phyloP scores from a whole-genome alignment of 2,797 vertebrate species.

The Sarcophilus harrisii region DNA sequence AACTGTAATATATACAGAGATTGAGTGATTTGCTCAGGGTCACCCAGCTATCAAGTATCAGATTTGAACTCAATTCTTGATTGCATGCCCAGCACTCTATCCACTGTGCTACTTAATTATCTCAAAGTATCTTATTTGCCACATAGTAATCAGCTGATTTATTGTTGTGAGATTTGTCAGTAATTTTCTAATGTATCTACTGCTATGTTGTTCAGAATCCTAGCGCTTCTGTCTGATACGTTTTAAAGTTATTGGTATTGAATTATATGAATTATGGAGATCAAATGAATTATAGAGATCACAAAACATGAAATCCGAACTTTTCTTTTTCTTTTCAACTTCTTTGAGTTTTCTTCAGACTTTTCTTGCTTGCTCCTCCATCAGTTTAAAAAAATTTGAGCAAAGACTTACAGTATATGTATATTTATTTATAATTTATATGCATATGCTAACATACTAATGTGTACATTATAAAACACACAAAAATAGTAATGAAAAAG shows the following conservation, averaged over 20 bases:
- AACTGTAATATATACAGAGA: not conserved
- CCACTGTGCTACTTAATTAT: not conserved
- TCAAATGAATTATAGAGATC: not conserved
- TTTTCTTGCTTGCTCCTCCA: not conserved
- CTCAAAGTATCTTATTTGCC: not conserved
- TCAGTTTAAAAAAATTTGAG: not conserved
- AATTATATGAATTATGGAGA: not conserved
- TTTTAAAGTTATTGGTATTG: not conserved
- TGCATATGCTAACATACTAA: not conserved
- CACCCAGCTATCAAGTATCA: not conserved
- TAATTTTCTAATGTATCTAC: conserved; percentile 25
- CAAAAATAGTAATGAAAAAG: not conserved
- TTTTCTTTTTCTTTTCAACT: too few relatives aligned
- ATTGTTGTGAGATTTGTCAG: conserved; percentile 19
- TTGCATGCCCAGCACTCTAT: not conserved
- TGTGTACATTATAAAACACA: not conserved
- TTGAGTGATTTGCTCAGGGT: not conserved
- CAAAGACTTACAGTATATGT: not conserved
- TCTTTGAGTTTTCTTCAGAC: not conserved
- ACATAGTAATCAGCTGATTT: not conserved
- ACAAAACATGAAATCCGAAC: conserved; percentile 14
- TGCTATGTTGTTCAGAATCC: not conserved
- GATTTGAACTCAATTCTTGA: not conserved
- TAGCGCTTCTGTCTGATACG: not conserved
- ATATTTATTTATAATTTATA: not conserved